phyloP scores from a whole-genome alignment of 2,797 vertebrate genomes.

The Notamacropus eugenii region DNA sequence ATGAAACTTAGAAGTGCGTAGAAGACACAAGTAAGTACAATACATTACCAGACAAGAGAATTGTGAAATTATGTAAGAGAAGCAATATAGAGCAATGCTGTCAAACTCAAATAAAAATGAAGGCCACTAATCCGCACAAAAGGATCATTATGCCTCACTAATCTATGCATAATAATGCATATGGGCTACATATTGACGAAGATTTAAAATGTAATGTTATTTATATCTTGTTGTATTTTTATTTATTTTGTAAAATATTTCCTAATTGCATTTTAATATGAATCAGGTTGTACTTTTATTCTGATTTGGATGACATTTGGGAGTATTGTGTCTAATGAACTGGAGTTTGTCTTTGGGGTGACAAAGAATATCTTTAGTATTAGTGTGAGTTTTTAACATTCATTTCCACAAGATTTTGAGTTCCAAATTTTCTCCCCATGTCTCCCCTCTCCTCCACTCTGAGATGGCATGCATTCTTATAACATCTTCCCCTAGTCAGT shows the following conservation, averaged over 20 bases:
- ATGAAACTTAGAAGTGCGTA: background rate
- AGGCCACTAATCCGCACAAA: background rate
- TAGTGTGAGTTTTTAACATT: too few relatives aligned
- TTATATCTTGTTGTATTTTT: background rate
- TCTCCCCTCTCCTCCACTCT: too few relatives aligned
- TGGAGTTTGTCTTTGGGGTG: background rate
- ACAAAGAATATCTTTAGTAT: background rate
- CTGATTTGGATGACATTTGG: background rate
- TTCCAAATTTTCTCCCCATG: too few relatives aligned
- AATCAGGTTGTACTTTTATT: background rate
- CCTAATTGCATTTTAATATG: background rate
- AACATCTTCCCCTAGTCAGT: too few relatives aligned
- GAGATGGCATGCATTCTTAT: too few relatives aligned
- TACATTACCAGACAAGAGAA: background rate
- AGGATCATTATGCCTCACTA: too few relatives aligned
- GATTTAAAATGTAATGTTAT: background rate
- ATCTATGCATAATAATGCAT: background rate
- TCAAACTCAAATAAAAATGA: background rate
- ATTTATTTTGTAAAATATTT: background rate
- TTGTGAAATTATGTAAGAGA: background rate
- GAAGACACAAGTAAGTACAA: background rate
- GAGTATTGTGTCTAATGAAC: background rate
- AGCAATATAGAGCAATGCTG: background rate
- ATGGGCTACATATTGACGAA: background rate
- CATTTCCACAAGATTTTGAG: too few relatives aligned